Evolutionary conservation across 1,140 invertebrate genomes (phyloP).

Genomic region (Zophobas atratus): DNA sequence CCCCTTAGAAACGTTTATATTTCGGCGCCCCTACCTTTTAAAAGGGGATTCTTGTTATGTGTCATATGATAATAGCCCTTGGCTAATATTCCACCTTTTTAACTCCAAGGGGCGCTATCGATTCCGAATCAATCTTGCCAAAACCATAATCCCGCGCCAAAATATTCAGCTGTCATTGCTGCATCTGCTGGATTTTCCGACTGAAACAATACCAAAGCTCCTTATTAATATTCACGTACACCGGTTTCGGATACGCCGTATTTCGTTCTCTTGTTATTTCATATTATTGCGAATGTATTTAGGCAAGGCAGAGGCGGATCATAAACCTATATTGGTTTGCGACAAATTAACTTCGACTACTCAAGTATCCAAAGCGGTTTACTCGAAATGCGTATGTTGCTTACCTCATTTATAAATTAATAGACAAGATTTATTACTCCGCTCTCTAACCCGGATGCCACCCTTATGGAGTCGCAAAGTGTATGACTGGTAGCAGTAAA

Average conservation of each 20-base stretch:
- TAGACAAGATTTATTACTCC: conserved; percentile 7
- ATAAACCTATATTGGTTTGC: conserved; percentile 36
- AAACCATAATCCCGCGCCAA: conserved; percentile 2
- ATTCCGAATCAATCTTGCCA: conserved; percentile 31
- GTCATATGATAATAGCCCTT: conserved; percentile 40
- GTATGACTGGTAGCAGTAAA: too few species aligned
- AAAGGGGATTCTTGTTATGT: conserved; percentile 39
- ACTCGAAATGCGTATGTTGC: neutral
- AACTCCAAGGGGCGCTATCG: conserved; percentile 22
- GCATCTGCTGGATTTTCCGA: conserved; percentile 27
- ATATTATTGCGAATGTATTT: conserved; percentile 18
- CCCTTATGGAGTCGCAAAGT: too few species aligned
- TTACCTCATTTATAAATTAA: conserved; percentile 8
- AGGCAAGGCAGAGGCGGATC: conserved; percentile 11
- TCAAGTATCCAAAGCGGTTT: neutral
- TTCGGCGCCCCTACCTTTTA: conserved; percentile 11
- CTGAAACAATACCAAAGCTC: conserved; percentile 37
- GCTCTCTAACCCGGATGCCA: too few species aligned
- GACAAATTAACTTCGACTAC: conserved; percentile 32
- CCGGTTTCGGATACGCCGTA: conserved; percentile 37
- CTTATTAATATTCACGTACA: conserved; percentile 43
- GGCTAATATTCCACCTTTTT: conserved; percentile 41
- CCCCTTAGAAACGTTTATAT: conserved; percentile 20
- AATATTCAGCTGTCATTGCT: conserved; percentile 36
- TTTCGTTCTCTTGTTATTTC: conserved; percentile 41